phyloP scores from a whole-genome alignment of 64 coral and sea anemone genomes.

The Montipora foliosa region DNA sequence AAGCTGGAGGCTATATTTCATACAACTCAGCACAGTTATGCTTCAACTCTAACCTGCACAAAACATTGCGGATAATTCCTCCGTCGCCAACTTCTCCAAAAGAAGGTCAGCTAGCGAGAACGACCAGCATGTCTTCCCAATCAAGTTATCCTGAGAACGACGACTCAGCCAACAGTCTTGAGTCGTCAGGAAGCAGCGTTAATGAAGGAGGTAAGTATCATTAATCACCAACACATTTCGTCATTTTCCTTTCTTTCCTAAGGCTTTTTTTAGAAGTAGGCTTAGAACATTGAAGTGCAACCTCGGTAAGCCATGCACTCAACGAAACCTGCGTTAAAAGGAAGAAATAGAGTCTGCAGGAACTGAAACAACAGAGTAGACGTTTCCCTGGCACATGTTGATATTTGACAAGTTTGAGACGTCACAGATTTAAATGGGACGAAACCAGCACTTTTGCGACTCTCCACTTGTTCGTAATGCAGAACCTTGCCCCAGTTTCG shows the following conservation, averaged over 20 bases:
- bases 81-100: constrained; percentile 28
- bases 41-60: constrained; percentile 22
- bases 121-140: constrained; percentile 10
- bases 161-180: background rate
- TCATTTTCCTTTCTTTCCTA: background rate
- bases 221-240: too few relatives aligned
- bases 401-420: too few relatives aligned
- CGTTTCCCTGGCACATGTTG: too few relatives aligned
- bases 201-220: background rate
- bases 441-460: too few relatives aligned
- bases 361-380: too few relatives aligned
- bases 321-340: too few relatives aligned
- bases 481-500: too few relatives aligned
- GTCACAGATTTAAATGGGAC: too few relatives aligned
- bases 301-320: too few relatives aligned
- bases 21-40: constrained; percentile 27
- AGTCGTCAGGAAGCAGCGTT: constrained; percentile 15
- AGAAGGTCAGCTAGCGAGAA: constrained; percentile 28
- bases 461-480: too few relatives aligned
- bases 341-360: too few relatives aligned
- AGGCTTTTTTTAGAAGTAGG: background rate
- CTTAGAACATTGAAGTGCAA: too few relatives aligned
- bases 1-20: background rate
- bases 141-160: constrained; percentile 19
- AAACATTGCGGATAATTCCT: constrained; percentile 1